Evolutionary conservation across 2,888 invertebrate species (phyloP).

Genomic region (Drosophila macrospina): DNA sequence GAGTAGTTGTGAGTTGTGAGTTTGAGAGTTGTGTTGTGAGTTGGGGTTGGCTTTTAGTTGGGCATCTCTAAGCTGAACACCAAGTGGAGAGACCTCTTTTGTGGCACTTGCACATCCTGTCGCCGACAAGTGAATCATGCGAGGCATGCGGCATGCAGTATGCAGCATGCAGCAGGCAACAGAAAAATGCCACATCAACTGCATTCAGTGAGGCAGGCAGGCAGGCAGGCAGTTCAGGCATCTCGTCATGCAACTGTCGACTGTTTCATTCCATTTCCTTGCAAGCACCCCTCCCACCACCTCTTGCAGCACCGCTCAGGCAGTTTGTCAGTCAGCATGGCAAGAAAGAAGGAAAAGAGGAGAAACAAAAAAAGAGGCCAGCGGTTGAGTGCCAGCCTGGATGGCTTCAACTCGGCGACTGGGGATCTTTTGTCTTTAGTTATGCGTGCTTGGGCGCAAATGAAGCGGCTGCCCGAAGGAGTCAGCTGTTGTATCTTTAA

Average conservation of each 20-base stretch:
- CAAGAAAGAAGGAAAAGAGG: slow-evolving; percentile 14
- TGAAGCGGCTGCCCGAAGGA: slow-evolving; percentile 65
- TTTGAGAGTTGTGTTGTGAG: too few species aligned
- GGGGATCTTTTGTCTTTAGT: slow-evolving; percentile 71
- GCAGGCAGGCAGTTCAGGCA: slow-evolving; percentile 68
- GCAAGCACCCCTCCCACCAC: background rate
- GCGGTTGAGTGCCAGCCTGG: slow-evolving; percentile 62
- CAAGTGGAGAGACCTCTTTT: slow-evolving; percentile 69
- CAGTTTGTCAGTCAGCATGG: slow-evolving; percentile 56
- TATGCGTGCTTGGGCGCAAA: slow-evolving; percentile 83
- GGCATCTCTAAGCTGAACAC: slow-evolving; percentile 51
- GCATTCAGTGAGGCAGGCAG: slow-evolving; percentile 67
- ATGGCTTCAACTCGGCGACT: slow-evolving; percentile 44
- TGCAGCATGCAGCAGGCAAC: slow-evolving; percentile 37
- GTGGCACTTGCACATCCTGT: slow-evolving; percentile 77
- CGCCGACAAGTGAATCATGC: slow-evolving; percentile 75
- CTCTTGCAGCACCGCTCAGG: background rate
- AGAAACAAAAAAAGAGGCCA: slow-evolving; percentile 66
- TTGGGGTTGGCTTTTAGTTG: slow-evolving; percentile 53
- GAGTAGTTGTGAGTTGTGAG: slow-evolving; percentile 14
- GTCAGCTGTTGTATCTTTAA: slow-evolving; percentile 76
- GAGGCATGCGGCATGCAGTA: slow-evolving; percentile 69
- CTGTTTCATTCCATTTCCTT: slow-evolving; percentile 56
- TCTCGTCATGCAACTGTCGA: slow-evolving; percentile 80
- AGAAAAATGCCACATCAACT: slow-evolving; percentile 61